Percentiles rank a stretch among this genome's conserved stretches.
phyloP scores from a whole-genome alignment of 2,113 vertebrate species.

The Brevimyrus niger region DNA sequence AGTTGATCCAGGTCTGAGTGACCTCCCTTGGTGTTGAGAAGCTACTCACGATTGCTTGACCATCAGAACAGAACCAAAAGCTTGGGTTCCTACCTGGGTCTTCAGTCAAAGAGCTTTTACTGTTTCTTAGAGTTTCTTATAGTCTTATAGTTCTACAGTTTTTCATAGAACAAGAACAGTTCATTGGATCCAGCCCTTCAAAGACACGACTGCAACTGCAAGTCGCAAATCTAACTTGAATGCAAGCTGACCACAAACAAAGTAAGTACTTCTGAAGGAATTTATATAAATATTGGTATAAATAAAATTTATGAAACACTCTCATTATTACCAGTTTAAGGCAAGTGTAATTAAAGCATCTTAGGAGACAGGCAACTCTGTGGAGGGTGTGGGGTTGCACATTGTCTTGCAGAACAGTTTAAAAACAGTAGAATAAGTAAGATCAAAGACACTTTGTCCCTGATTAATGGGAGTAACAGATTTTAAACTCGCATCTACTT shows the following conservation, averaged over 20 bases:
- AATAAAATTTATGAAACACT: background rate
- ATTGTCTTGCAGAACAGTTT: background rate
- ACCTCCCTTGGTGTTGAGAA: background rate
- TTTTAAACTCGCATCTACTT: background rate
- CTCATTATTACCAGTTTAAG: background rate
- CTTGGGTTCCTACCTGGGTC: background rate
- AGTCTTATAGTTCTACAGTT: no score
- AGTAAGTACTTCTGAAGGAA: background rate
- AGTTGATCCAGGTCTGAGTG: background rate
- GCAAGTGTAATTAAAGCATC: conserved; percentile 6
- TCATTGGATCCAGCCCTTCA: background rate
- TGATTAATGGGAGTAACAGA: conserved; percentile 12
- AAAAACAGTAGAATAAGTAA: background rate
- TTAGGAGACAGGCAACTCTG: background rate
- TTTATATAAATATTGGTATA: background rate
- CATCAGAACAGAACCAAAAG: background rate
- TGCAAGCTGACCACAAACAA: conserved; percentile 8
- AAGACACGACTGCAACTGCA: background rate
- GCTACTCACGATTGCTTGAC: background rate
- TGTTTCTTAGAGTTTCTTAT: background rate
- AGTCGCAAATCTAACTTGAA: background rate
- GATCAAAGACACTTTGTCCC: conserved; percentile 19
- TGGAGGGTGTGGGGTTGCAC: background rate
- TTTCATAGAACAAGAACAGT: background rate
- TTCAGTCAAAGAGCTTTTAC: background rate